These are phyloP conservation scores for Platypus cylindrus DNA, from an alignment of 2,888 invertebrate species.

Conservation along the genomic window DNA sequence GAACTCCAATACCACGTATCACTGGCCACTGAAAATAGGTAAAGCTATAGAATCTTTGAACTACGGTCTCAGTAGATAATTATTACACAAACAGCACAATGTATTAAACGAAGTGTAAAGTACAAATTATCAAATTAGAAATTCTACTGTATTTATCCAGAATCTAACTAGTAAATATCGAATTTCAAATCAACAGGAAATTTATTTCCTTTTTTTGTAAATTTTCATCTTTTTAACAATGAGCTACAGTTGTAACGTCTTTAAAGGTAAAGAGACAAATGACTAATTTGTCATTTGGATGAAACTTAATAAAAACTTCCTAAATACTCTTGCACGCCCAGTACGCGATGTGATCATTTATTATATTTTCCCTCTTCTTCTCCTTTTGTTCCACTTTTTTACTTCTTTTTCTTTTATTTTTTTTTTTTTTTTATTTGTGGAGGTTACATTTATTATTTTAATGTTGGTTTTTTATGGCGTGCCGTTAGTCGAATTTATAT, in stretches of 20 bases:
- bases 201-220: conserved; percentile 12
- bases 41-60: too few relatives aligned
- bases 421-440: too few relatives aligned
- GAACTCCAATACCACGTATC: too few relatives aligned
- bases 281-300: conserved; percentile 16
- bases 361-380: conserved; percentile 14
- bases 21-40: too few relatives aligned
- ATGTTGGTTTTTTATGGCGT: conserved; percentile 15
- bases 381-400: conserved; percentile 13
- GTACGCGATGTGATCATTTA: conserved; percentile 15
- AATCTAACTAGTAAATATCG: too few relatives aligned
- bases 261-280: conserved; percentile 15
- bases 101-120: too few relatives aligned
- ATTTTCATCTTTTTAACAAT: conserved; percentile 15
- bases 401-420: too few relatives aligned
- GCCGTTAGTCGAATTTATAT: conserved; percentile 13
- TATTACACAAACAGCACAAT: too few relatives aligned
- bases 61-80: too few relatives aligned
- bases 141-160: too few relatives aligned
- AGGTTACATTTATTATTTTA: conserved; percentile 16
- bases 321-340: conserved; percentile 16
- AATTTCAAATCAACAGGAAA: too few relatives aligned
- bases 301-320: conserved; percentile 17
- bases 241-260: conserved; percentile 5
- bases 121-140: too few relatives aligned